Evolutionary conservation across 1,140 invertebrate genomes (phyloP), one percentile per base, ranked within the genome.

Genomic region (Papilio polyxenes): DNA sequence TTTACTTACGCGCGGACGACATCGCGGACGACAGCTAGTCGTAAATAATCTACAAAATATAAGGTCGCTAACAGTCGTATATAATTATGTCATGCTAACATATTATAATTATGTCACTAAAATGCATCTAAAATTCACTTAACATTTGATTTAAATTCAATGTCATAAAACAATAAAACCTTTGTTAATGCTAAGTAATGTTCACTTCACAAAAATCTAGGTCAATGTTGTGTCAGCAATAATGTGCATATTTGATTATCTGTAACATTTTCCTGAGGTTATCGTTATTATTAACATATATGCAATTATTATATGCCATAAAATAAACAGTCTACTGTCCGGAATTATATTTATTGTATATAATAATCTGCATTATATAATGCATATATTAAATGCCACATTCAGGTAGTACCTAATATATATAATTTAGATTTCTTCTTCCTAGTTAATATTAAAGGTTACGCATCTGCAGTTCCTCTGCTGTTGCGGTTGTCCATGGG

Each of bases 211-310:
- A 72, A 72, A 72, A 72, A 72, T 72, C 23, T 20, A 37, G 65
- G 65, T 72, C 65, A 72, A 72, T 72, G 65, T 72, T 72, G 65
- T 72, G 65, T 72, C 65, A 72, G 40, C 31, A 31, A 72, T 72
- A 72, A 72, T 72, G 6, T 37, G 31, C 23, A 72, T 72, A 72
- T 37, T 37, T 13, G 10, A 69, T 69, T 72, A 72, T 72, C 65
- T 37, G 13, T 72, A 40, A 72, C 65, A 37, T 72, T 72, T 72
- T 72, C 11, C 65, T 72, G 23, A 72, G 65, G 65, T 72, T 72
- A 72, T 72, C 65, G 23, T 69, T 31, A 40, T 72, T 37, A 72
- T 37, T 4, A 31, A 72, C 13, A 40, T 37, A 69, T 31, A 72
- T 72, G 65, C 65, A 72, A 72, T 17, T 72, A 65, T 62, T 65